Evolutionary conservation across 92 coral and sea anemone species (phyloP), one percentile per base, ranked within the genome.

Genomic region (Porites lobata): DNA sequence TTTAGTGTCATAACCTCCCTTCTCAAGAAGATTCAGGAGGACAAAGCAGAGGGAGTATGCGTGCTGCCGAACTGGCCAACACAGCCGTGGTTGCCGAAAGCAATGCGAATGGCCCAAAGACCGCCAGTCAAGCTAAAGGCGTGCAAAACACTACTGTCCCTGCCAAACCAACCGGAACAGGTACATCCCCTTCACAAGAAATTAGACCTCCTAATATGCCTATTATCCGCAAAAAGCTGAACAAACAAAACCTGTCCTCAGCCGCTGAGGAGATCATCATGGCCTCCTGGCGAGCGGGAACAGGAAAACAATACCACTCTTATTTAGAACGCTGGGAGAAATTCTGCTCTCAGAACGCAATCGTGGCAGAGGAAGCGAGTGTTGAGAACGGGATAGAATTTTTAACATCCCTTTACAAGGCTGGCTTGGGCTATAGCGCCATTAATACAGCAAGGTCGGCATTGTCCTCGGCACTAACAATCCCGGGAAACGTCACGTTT

Each of bases 31-130:
- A 81, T 65, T 43, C 76, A 78, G 71, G 81, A 88, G 83, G 81
- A 82, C 76, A 65, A 75, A 62, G 86, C 88, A 7, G 88, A 80
- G 69, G 90, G 95, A 52, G 59, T 85, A 38, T 62, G 82, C 7
- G 75, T 86, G 47, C 52, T 90, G 71, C 93, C 87, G 9, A 67
- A 80, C 76, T 81, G 94, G 92, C 88, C 90, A 53, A 85, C 92
- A 19, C 92, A 88, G 18, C 80, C 92, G 56, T 88, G 94, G 92
- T 92, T 86, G 65, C 91, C 91, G 26, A 58, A 75, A 21, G 85
- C 71, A 50, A 89, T 92, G 95, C 76, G 79, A 73, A 81, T 86
- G 92, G 67, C 76, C 24, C 56, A 70, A 15, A 78, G 86, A 67
- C 53, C 50, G 21, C 92, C 92, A 50, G 72, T 92, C 52, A 14